These are phyloP conservation scores for Ophion ellenae DNA, from an alignment of 2,888 invertebrate genomes.

Conservation along the genomic window DNA sequence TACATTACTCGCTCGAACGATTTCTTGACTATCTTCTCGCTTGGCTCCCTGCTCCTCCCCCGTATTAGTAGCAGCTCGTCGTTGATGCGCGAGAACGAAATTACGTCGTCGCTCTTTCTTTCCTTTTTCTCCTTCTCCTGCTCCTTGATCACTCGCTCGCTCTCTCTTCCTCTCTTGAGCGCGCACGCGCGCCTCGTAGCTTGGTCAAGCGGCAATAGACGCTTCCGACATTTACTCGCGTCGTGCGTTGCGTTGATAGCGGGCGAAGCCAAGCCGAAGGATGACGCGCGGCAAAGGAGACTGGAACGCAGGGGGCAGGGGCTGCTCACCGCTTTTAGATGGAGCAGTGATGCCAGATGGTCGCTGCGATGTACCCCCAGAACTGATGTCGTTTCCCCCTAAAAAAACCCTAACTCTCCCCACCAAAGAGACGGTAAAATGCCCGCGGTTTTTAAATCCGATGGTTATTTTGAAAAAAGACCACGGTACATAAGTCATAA, in stretches of 20 bases:
- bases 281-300: neutral
- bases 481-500: too few relatives aligned
- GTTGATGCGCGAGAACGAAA: neutral
- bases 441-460: too few relatives aligned
- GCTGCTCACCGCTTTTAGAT: neutral
- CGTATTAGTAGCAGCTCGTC: neutral
- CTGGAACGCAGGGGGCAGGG: neutral
- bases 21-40: constrained; percentile 7
- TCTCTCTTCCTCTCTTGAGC: neutral
- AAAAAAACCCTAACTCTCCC: too few relatives aligned
- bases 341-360: neutral
- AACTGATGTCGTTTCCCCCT: too few relatives aligned
- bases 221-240: neutral
- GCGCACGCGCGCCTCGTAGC: neutral
- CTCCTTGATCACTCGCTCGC: too few relatives aligned
- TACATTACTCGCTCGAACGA: constrained; percentile 41
- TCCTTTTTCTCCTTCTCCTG: neutral
- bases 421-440: too few relatives aligned
- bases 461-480: too few relatives aligned
- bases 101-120: neutral
- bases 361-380: too few relatives aligned
- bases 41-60: neutral
- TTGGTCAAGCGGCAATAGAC: neutral
- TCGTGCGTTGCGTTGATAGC: neutral
- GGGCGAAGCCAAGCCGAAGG: neutral